Evolutionary conservation across 2,797 vertebrate genomes (phyloP).

Genomic region (Mycteria americana): DNA sequence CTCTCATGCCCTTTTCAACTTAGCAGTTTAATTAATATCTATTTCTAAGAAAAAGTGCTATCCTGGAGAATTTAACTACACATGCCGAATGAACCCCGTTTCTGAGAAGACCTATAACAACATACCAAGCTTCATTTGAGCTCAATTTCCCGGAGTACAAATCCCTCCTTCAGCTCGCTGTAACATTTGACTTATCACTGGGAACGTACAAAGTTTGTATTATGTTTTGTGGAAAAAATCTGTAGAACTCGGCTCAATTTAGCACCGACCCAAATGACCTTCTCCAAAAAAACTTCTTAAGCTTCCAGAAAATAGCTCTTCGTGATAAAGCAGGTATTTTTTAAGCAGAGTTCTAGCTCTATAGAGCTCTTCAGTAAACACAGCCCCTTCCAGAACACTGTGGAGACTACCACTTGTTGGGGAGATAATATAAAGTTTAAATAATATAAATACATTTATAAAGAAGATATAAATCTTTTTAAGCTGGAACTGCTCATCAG

Average conservation of each 20-base stretch:
- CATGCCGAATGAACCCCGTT: not conserved
- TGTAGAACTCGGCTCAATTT: not conserved
- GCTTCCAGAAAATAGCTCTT: conserved; percentile 7
- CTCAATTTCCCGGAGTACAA: not conserved
- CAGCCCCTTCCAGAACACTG: not conserved
- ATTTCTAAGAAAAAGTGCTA: conserved; percentile 24
- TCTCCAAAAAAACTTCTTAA: not conserved
- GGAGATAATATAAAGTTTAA: not conserved
- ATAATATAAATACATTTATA: not conserved
- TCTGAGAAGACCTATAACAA: conserved; percentile 31
- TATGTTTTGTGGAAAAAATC: conserved; percentile 2
- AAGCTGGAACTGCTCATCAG: not conserved
- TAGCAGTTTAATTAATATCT: conserved; percentile 43
- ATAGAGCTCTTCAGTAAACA: not conserved
- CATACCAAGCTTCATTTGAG: not conserved
- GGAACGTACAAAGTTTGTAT: not conserved
- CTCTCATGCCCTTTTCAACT: conserved; percentile 12
- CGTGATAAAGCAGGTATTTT: not conserved
- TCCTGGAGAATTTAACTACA: conserved; percentile 1
- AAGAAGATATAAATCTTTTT: not conserved
- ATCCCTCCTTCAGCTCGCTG: not conserved
- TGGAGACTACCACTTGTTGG: not conserved
- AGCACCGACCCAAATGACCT: not conserved
- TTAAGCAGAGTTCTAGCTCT: not conserved
- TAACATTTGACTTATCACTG: not conserved